Evolutionary conservation across 2,888 invertebrate genomes (phyloP).

Genomic region (Cephus pygmeus): DNA sequence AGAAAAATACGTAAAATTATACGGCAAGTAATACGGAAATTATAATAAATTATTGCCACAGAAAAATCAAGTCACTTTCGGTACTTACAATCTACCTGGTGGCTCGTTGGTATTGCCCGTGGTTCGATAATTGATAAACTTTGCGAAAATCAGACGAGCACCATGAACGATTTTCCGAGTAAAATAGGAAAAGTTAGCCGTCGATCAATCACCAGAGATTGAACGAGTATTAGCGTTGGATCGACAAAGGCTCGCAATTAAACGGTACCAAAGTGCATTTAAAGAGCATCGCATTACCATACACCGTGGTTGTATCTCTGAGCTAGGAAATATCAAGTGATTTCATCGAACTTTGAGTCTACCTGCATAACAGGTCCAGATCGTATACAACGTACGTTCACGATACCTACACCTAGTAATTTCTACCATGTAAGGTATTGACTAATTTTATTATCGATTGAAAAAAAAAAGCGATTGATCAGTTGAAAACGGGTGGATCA

Average conservation of each 20-base stretch:
- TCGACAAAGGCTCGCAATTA: background rate
- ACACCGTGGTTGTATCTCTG: background rate
- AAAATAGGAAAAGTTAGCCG: background rate
- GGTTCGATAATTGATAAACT: background rate
- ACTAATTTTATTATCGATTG: background rate
- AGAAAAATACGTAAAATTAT: background rate
- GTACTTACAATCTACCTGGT: background rate
- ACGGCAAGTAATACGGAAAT: background rate
- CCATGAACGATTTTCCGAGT: background rate
- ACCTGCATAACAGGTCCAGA: background rate
- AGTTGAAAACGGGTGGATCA: background rate
- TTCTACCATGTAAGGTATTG: background rate
- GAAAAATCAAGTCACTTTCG: background rate
- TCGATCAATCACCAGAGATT: background rate
- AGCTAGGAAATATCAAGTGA: background rate
- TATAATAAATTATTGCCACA: background rate
- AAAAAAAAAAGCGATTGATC: background rate
- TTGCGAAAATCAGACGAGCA: background rate
- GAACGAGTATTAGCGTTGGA: background rate
- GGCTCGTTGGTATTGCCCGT: background rate
- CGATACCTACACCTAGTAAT: background rate
- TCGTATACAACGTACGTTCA: background rate
- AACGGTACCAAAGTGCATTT: background rate
- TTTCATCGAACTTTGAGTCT: background rate
- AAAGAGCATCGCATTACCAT: background rate